Base-by-base conservation (phyloP, 2,888 invertebrate genomes). In the Seira musarum region DNA sequence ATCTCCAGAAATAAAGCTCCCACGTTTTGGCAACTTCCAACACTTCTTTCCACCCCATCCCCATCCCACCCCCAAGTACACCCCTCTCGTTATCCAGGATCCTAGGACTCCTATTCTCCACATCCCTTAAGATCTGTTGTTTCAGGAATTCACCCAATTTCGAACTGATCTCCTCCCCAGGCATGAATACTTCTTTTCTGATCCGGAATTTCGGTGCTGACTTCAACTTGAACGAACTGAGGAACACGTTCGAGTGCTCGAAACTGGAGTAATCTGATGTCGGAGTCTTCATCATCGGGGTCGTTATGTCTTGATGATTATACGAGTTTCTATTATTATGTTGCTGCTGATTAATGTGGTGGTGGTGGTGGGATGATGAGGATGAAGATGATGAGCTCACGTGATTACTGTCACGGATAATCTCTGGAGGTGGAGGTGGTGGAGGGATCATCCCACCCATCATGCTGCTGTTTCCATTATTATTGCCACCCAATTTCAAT, bases 1-100 rank as follows among this genome's bases (percentile, higher is more conserved):
- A 91, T 73, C 98, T 91, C 0, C 96, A 94, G 90, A 99, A 99
- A 90, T 99, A 99, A 79, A 96, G 91, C 0, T 97, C 96, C 97
- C 98, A 98, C 24, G 94, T 93, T 85, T 96, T 92, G 0, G 98
- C 98, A 90, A 95, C 91, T 87, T 98, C 97, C 2, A 99, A 93
- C 0, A 98, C 92, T 85, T 95, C 95, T 40, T 96, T 92, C 89
- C 98, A 98, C 53, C 94, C 93, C 81, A 94, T 93, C 80, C 96
- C 92, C 87, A 94, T 93, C 25, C 91, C 91, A 15, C 92, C 92
- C 15, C 91, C 91, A 78, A 90, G 88, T 87, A 94, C 94, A 1
- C 71, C 1, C 21, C 92, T 89, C 82, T 93, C 93, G 15, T 92
- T 91, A 75, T 91, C 90, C 61, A 89, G 90, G 82, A 94, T 92